These are phyloP conservation scores for Argyrosomus japonicus DNA, from an alignment of 2,113 vertebrate genomes.

Conservation along the genomic window DNA sequence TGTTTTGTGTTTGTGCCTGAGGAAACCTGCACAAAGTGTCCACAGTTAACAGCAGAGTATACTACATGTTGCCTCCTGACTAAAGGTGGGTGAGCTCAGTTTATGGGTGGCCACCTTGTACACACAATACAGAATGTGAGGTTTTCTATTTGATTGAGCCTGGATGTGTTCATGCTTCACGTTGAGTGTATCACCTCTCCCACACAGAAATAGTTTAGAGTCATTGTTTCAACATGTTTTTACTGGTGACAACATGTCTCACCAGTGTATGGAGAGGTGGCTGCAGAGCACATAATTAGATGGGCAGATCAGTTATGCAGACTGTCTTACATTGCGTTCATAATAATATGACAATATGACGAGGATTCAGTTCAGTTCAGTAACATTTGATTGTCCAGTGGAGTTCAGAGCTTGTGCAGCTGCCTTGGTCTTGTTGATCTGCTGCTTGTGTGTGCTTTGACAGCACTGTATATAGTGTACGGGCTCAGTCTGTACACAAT, in stretches of 20 bases:
- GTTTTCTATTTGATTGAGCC: neutral
- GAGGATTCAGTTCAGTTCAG: slow-evolving; percentile 29
- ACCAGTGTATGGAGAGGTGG: neutral
- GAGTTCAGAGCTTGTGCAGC: slow-evolving; percentile 9
- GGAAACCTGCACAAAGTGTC: neutral
- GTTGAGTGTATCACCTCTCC: neutral
- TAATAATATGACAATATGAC: slow-evolving; percentile 55
- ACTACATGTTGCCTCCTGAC: neutral
- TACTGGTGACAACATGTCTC: neutral
- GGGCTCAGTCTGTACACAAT: neutral
- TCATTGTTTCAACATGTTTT: neutral
- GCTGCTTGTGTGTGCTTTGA: neutral
- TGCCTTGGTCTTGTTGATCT: neutral
- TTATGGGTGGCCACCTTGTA: neutral
- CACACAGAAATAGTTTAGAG: neutral
- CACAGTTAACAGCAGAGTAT: neutral
- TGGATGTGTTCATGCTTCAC: neutral
- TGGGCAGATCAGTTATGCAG: neutral
- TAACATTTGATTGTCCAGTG: slow-evolving; percentile 18
- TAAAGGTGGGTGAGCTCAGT: neutral
- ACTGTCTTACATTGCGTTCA: slow-evolving; percentile 32
- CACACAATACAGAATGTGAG: neutral
- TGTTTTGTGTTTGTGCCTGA: neutral
- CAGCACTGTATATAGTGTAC: neutral
- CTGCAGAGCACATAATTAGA: slow-evolving; percentile 8